These are phyloP conservation scores for Caenorhabditis imperialis DNA, from an alignment of 2,888 invertebrate species.

Conservation along the genomic window DNA sequence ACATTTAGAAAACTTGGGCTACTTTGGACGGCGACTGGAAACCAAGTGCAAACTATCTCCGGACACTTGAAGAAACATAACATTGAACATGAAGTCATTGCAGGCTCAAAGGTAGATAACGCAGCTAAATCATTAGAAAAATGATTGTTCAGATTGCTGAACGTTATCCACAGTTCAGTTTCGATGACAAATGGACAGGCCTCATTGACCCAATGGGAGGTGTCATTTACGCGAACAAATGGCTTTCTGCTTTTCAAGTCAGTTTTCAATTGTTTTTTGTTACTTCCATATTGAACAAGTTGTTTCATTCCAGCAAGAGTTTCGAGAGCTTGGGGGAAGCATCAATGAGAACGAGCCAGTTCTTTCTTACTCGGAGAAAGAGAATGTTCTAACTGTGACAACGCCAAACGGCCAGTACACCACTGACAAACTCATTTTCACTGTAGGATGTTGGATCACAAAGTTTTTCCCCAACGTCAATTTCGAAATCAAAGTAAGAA, in stretches of 20 bases:
- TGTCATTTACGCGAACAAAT: slow-evolving; percentile 66
- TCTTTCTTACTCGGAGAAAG: slow-evolving; percentile 19
- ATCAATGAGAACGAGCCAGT: slow-evolving; percentile 50
- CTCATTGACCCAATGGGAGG: slow-evolving; percentile 67
- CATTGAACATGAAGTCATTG: slow-evolving; percentile 56
- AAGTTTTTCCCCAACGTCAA: slow-evolving; percentile 61
- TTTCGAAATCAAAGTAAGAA: slow-evolving; percentile 56
- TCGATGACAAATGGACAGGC: slow-evolving; percentile 58
- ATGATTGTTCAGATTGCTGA: slow-evolving; percentile 44
- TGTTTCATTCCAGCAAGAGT: slow-evolving; percentile 57
- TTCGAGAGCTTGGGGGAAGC: slow-evolving; percentile 50
- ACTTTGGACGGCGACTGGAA: slow-evolving; percentile 54
- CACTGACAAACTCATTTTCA: slow-evolving; percentile 65
- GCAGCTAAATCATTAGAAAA: no score
- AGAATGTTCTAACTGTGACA: not conserved
- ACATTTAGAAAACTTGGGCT: slow-evolving; percentile 60
- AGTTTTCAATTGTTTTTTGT: not conserved
- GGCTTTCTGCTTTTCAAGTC: slow-evolving; percentile 56
- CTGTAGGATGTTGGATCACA: slow-evolving; percentile 73
- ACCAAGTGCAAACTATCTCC: slow-evolving; percentile 50
- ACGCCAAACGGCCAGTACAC: slow-evolving; percentile 54
- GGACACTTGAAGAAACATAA: slow-evolving; percentile 43
- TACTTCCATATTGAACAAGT: not conserved
- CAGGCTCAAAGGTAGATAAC: slow-evolving; percentile 35
- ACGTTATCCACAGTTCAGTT: slow-evolving; percentile 59